A percentile compares a stretch with the other conserved stretches of the same genome.
These are phyloP conservation scores for Drosophila orena DNA, from an alignment of 1,140 invertebrate genomes.

Conservation along the genomic window DNA sequence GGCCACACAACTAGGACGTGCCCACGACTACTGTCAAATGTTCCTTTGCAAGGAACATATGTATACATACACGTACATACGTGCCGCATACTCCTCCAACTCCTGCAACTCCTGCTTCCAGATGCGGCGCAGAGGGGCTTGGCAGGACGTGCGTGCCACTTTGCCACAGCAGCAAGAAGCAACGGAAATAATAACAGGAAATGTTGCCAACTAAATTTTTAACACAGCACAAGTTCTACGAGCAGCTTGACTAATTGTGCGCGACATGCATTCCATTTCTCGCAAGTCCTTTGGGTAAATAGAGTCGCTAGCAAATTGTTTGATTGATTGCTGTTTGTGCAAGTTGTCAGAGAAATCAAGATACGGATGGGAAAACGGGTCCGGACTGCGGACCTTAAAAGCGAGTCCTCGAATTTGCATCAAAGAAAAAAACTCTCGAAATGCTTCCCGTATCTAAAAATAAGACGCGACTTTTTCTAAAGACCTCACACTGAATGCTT, in stretches of 20 bases:
- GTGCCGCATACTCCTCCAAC: background rate
- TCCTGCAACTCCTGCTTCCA: background rate
- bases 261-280: slow-evolving; percentile 45
- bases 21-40: slow-evolving; percentile 39
- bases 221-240: slow-evolving; percentile 45
- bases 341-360: slow-evolving; percentile 38
- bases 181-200: slow-evolving; percentile 79
- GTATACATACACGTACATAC: background rate
- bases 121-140: background rate
- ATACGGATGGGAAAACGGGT: background rate
- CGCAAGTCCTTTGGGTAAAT: slow-evolving; percentile 45
- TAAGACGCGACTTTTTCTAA: no score
- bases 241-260: slow-evolving; percentile 64
- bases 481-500: no score
- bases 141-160: slow-evolving; percentile 62
- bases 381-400: background rate
- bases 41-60: background rate
- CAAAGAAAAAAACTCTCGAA: background rate
- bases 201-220: slow-evolving; percentile 75
- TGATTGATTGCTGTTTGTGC: slow-evolving; percentile 41
- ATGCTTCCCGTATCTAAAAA: no score
- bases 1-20: slow-evolving; percentile 40
- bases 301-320: slow-evolving; percentile 39
- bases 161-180: slow-evolving; percentile 61
- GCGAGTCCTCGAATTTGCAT: background rate